These are phyloP conservation scores for Perca fluviatilis DNA, from an alignment of 2,113 vertebrate species.

Conservation along the genomic window DNA sequence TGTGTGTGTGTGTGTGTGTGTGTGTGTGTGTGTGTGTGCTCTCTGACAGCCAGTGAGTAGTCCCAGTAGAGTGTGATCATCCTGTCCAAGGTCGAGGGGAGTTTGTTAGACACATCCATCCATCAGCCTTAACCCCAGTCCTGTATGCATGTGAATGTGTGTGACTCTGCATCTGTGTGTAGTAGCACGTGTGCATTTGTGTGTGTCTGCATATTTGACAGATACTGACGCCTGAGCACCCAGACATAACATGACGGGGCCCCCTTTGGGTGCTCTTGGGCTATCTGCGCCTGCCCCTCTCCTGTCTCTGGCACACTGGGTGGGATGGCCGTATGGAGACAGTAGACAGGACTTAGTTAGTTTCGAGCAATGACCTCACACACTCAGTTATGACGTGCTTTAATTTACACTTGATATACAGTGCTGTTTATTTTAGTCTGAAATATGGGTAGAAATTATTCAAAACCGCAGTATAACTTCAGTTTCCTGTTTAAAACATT, in stretches of 20 bases:
- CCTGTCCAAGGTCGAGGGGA: constrained; percentile 69
- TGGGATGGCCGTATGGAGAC: constrained; percentile 28
- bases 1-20: neutral
- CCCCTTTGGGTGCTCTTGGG: constrained; percentile 18
- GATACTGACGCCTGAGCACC: constrained; percentile 47
- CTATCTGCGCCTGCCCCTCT: constrained; percentile 41
- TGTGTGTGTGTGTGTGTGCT: neutral
- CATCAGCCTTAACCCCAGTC: constrained; percentile 58
- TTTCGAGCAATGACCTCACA: constrained; percentile 7
- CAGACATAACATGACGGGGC: constrained; percentile 65
- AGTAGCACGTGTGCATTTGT: constrained; percentile 4
- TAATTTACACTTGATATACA: neutral
- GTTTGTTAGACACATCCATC: constrained; percentile 71
- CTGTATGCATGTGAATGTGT: neutral
- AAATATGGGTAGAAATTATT: neutral
- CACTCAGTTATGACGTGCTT: neutral
- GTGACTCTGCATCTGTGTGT: constrained; percentile 4
- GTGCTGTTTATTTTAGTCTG: neutral
- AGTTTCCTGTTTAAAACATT: neutral
- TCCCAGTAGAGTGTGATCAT: constrained; percentile 64
- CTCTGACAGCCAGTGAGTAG: constrained; percentile 61
- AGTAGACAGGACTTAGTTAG: neutral
- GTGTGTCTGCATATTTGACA: constrained; percentile 30
- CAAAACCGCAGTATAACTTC: neutral
- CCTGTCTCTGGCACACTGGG: constrained; percentile 40